Conservation (phyloP, 2,888 invertebrate genomes). For the Macaria notata region DNA sequence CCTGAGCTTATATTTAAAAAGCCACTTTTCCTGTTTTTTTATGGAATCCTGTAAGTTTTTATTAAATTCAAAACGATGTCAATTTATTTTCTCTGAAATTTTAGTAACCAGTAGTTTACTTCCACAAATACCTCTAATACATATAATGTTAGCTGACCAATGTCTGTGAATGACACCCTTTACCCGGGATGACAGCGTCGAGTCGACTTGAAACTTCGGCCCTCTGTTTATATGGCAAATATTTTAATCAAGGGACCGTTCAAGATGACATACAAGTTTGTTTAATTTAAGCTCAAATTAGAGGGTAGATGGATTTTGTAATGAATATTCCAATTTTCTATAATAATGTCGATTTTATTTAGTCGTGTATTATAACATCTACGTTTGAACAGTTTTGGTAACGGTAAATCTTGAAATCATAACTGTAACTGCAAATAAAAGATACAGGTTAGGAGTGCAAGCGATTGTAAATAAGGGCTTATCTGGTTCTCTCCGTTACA, state of each 20-base stretch:
- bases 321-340: no score
- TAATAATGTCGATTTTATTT: no score
- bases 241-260: constrained; percentile 23
- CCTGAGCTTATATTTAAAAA: no score
- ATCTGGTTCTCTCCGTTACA: constrained; percentile 74
- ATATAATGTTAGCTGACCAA: constrained; percentile 15
- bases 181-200: constrained; percentile 12
- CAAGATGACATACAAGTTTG: constrained; percentile 12
- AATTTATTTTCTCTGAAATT: no score
- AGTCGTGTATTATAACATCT: no score
- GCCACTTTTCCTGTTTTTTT: no score
- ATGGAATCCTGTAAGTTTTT: no score
- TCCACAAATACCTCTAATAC: neutral
- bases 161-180: constrained; percentile 16
- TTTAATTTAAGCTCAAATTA: constrained; percentile 1
- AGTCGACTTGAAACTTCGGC: constrained; percentile 11
- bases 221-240: constrained; percentile 16
- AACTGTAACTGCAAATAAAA: no score
- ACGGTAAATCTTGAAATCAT: no score
- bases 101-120: no score
- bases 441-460: constrained; percentile 20
- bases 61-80: no score
- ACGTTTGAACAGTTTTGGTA: no score
- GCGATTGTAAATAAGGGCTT: constrained; percentile 68
- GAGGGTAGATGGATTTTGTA: neutral